Evolutionary conservation across 2,888 invertebrate species (phyloP), one percentile per base, ranked within the genome.

Genomic region (Halictus quadricinctus): DNA sequence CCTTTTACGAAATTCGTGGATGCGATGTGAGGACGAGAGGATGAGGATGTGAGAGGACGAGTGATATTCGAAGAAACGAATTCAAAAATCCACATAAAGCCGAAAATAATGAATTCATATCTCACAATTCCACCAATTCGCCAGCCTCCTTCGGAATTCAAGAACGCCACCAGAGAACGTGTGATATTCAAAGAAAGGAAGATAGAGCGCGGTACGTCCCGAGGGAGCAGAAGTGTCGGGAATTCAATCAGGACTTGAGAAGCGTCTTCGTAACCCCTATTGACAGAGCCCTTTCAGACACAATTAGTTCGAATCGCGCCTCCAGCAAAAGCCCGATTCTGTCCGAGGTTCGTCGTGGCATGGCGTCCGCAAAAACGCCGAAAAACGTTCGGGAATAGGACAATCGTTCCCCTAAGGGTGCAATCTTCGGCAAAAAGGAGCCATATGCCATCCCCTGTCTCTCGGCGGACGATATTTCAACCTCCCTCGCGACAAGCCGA

Each of bases 291-390:
- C 79, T 54, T 79, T 72, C 83, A 72, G 74, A 54, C 50, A 41
- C 74, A 79, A 84, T 84, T 84, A 84, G 84, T 81, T 72, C 60
- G 79, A 60, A 84, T 83, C 72, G n/a, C 66, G 21, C 72, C 64
- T 64, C 81, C 50, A 21, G 41, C 41, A 54, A 54, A 54, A 18
- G 41, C 66, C 18, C 41, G 5, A 83, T 25, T 60, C 83, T 25
- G 72, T 41, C 66, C 29, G 72, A 50, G 29, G 15, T 64, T 72
- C 50, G 5, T 4, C 58, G 60, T 60, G 13, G 25, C 25, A 13
- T 15, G 54, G 1, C 25, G 54, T 15, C 8, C 46, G 46, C 25
- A 3, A 60, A 72, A 64, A 81, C 18, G 10, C 50, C 29, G n/a
- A 25, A 43, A 72, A 60, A 58, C 58, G 48, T 25, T 0, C 7